A percentile compares a stretch with the other conserved stretches of the same genome.
Conservation (phyloP, 1,140 invertebrate species). For the Coenobita brevimanus region DNA sequence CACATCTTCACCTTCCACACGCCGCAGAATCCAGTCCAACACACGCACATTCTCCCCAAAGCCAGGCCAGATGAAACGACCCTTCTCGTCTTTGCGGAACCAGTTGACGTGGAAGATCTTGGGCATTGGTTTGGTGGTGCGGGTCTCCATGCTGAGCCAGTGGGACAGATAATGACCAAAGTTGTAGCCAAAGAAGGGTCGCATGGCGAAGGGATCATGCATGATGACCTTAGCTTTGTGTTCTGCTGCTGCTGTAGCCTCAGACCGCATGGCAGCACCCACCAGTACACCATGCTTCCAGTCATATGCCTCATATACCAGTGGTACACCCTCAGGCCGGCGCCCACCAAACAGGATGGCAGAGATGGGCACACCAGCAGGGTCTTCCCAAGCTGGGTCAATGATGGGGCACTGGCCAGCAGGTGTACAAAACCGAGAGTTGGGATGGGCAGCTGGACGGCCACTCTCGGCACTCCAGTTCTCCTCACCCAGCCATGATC, state of each 20-base stretch:
- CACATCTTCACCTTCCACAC: constrained; percentile 83
- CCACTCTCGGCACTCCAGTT: constrained; percentile 81
- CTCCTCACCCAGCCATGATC: constrained; percentile 87
- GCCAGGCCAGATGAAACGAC: constrained; percentile 97
- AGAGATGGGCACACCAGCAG: constrained; percentile 93
- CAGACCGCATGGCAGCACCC: constrained; percentile 95
- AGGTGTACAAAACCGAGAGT: constrained; percentile 95
- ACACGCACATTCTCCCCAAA: constrained; percentile 97
- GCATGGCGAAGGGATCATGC: constrained; percentile 99
- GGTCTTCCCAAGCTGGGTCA: constrained; percentile 83
- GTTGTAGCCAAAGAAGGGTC: constrained; percentile 99
- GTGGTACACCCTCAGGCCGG: constrained; percentile 92
- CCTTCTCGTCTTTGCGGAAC: constrained; percentile 89
- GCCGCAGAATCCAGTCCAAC: constrained; percentile 92
- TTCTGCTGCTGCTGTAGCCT: constrained; percentile 98
- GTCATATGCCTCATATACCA: constrained; percentile 92
- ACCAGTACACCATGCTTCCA: constrained; percentile 98
- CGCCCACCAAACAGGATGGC: constrained; percentile 98
- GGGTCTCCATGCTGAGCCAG: constrained; percentile 90
- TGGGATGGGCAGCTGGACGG: constrained; percentile 93
- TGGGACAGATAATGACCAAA: constrained; percentile 96
- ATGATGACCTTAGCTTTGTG: constrained; percentile 89
- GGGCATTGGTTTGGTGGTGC: constrained; percentile 81
- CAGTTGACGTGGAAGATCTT: constrained; percentile 99
- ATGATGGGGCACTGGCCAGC: constrained; percentile 96